Conservation (phyloP, 2,888 invertebrate genomes). For the Linyphia triangularis region DNA sequence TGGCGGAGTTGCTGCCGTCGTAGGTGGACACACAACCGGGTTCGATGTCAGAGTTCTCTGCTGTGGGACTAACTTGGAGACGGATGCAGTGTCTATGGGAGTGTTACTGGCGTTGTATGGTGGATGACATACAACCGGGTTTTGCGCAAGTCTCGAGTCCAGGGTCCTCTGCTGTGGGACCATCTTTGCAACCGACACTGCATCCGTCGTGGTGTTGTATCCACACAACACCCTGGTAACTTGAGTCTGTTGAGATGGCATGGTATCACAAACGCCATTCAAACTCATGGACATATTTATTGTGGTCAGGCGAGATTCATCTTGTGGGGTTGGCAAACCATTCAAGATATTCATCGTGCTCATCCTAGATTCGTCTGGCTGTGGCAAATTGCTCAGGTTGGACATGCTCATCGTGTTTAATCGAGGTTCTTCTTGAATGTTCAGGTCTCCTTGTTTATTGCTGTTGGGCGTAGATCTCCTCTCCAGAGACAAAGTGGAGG, state of each 20-base stretch:
- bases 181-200: neutral
- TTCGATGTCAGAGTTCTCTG: constrained; percentile 24
- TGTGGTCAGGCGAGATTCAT: constrained; percentile 39
- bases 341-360: too few relatives aligned
- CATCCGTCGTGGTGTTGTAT: constrained; percentile 8
- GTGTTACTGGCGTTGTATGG: neutral
- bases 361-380: too few relatives aligned
- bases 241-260: constrained; percentile 32
- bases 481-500: constrained; percentile 46
- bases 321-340: too few relatives aligned
- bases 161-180: constrained; percentile 14
- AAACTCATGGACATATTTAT: constrained; percentile 53
- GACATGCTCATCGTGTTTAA: constrained; percentile 41
- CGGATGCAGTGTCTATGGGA: neutral
- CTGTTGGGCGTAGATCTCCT: constrained; percentile 64
- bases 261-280: constrained; percentile 53
- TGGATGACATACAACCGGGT: constrained; percentile 7
- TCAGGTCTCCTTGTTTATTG: constrained; percentile 23
- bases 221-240: constrained; percentile 47
- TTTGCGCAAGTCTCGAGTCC: constrained; percentile 21
- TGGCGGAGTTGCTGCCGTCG: constrained; percentile 22
- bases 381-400: too few relatives aligned
- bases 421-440: constrained; percentile 28
- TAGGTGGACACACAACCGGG: constrained; percentile 10
- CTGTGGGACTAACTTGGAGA: neutral